Evolutionary conservation across 2,113 vertebrate species (phyloP), one percentile per base, ranked within the genome.

Genomic region (Corythaixoides concolor): DNA sequence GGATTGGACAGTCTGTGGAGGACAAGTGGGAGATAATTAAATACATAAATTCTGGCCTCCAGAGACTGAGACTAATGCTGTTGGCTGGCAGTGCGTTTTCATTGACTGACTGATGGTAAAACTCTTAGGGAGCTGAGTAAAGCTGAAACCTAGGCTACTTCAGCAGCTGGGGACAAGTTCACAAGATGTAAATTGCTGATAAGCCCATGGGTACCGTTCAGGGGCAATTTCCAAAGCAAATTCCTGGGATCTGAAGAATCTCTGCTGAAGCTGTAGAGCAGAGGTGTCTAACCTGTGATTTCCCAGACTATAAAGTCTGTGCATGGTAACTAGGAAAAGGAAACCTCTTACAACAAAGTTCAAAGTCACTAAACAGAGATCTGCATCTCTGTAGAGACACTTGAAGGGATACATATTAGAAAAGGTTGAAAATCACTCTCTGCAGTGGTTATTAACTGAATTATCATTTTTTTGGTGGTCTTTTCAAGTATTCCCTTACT

Each of bases 401-500:
- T 80, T 80, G 33, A 85, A 85, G 24, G 55, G 32, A 23, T 43
- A 35, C 8, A 5, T 19, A n/a, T 64, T 68, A 80, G 49, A 70
- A 93, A 73, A 74, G 50, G 17, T 12, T 93, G 68, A 84, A 84
- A 74, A 55, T 64, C 27, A 12, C 13, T 33, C 37, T 92, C 64
- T 85, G 37, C 59, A 50, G 47, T 68, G 8, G 64, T 93, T 89
- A 67, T 49, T 74, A 83, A 60, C 30, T 81, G 76, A 87, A 70
- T 80, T 49, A 81, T 20, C 4, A 6, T 5, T 81, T 92, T 50
- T 74, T 17, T 81, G 80, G 76, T 70, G 94, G 68, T 74, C 21
- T 47, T 95, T 89, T 87, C n/a, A 90, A 89, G 68, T 83, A 56
- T 81, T 94, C 78, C 37, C n/a, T 74, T 84, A 45, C 63, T 80